Evolutionary conservation across 2,888 invertebrate genomes (phyloP), one percentile per base, ranked within the genome.

Genomic region (Tetanocera ferruginea): DNA sequence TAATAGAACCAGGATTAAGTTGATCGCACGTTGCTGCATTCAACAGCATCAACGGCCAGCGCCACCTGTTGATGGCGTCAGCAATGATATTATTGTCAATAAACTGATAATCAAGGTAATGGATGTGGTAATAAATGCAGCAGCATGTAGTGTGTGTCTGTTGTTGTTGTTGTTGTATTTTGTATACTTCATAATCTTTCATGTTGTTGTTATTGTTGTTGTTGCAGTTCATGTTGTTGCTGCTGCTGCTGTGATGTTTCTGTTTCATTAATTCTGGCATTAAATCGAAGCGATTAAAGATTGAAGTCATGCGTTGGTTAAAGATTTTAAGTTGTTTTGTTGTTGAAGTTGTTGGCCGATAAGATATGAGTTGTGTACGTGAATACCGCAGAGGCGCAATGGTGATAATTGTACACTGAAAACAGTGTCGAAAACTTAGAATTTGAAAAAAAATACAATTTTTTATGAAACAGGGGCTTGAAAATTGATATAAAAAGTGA

Each of bases 61-160:
- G 75, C 75, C 75, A 75, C 75, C 75, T 75, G 75, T 64, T 55
- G 75, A 75, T 55, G 75, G 66, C 75, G 75, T 75, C 75, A 34
- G 75, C 66, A 75, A 75, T 75, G 74, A 74, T 74, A 74, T 74
- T 74, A 34, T 75, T 66, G 75, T 55, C 75, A 75, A 75, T 75
- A 75, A 75, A 75, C 75, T 66, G 75, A 75, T 75, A 66, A 67
- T 67, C 75, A 62, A 52, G 6, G 73, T 67, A 75, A 75, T 75
- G 73, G 67, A 75, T 66, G 75, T 34, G 66, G 75, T 51, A 49
- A 72, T 72, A 72, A 72, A 57, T 72, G 72, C 23, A 34, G 43
- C 62, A 55, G 71, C 19, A n/a, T 28, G 34, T 34, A 34, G 34
- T 34, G 37, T 19, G n/a, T n/a, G n/a, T n/a, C n/a, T n/a, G n/a